phyloP scores from a whole-genome alignment of 1,140 invertebrate genomes.

The Drosophila biarmipes region DNA sequence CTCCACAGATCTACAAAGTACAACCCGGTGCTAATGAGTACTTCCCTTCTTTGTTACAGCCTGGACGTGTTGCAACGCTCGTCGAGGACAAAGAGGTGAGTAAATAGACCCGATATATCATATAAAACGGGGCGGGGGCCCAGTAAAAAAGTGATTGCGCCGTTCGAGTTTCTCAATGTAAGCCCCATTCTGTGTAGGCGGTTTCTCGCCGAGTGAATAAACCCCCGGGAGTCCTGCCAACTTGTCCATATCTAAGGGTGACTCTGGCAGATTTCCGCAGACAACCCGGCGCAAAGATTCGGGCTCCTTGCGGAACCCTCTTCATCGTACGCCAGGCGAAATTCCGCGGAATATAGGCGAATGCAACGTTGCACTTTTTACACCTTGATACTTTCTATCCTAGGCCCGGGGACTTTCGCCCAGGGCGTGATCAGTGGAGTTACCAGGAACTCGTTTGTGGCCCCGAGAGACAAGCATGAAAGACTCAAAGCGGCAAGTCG shows the following conservation, averaged over 20 bases:
- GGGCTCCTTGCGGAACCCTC: conserved; percentile 42
- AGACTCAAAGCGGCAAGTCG: conserved; percentile 63
- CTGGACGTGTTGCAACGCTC: conserved; percentile 91
- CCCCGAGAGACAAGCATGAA: conserved; percentile 83
- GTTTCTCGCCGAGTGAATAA: background rate
- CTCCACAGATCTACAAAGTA: conserved; percentile 13
- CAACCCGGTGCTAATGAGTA: conserved; percentile 14
- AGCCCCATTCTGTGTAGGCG: conserved; percentile 79
- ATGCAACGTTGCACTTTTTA: conserved; percentile 50
- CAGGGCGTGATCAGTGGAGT: conserved; percentile 65
- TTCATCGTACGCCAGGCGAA: conserved; percentile 68
- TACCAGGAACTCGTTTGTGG: conserved; percentile 84
- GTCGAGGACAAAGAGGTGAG: conserved; percentile 90
- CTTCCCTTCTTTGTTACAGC: conserved; percentile 86
- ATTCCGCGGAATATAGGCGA: conserved; percentile 80
- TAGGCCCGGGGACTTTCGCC: conserved; percentile 84
- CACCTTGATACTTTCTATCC: conserved; percentile 83
- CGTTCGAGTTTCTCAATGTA: conserved; percentile 75
- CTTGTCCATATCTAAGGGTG: conserved; percentile 73
- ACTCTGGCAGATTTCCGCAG: conserved; percentile 82
- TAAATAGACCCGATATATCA: conserved; percentile 9
- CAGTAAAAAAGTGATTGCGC: conserved; percentile 13
- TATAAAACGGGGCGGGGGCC: conserved; percentile 1
- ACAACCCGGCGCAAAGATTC: conserved; percentile 70
- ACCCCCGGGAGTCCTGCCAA: conserved; percentile 30